Conservation (phyloP, 1,140 invertebrate genomes). For the Lasioglossum albipes region DNA sequence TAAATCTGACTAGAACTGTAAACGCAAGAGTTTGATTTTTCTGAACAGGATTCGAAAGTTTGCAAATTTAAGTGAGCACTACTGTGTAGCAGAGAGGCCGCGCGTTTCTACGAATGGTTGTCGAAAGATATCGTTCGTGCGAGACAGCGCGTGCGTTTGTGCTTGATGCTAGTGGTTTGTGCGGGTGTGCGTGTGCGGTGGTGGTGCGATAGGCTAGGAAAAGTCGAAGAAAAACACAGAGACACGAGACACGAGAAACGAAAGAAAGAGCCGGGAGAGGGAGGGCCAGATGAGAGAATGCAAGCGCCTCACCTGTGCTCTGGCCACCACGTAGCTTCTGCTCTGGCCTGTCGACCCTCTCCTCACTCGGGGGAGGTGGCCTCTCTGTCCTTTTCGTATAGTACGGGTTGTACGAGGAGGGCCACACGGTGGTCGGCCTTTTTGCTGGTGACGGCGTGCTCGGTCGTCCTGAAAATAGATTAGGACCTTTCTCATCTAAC, state of each 20-base stretch:
- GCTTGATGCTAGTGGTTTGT: background rate
- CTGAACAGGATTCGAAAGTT: too few species aligned
- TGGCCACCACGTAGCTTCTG: constrained; percentile 69
- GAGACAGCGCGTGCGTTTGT: background rate
- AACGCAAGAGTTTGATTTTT: too few species aligned
- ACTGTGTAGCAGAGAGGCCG: background rate
- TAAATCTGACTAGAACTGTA: too few species aligned
- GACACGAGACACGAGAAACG: constrained; percentile 24
- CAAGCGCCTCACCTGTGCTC: constrained; percentile 74
- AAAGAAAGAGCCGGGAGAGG: constrained; percentile 47
- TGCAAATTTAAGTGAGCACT: too few species aligned
- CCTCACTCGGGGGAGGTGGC: constrained; percentile 69
- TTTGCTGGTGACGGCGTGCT: constrained; percentile 70
- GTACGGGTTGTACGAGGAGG: constrained; percentile 72
- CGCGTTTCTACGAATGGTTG: too few species aligned
- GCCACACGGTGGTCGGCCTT: constrained; percentile 74
- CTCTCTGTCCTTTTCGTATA: constrained; percentile 75
- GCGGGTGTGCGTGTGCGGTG: background rate
- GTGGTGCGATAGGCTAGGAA: background rate
- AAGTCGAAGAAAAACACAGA: constrained; percentile 37
- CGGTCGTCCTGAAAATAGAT: constrained; percentile 76
- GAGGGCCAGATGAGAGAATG: constrained; percentile 63
- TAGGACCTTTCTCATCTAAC: constrained; percentile 74
- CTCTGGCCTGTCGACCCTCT: constrained; percentile 71
- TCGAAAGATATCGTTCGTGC: background rate